Base-by-base conservation (phyloP, 1,140 invertebrate genomes). In the Aplysia californica region DNA sequence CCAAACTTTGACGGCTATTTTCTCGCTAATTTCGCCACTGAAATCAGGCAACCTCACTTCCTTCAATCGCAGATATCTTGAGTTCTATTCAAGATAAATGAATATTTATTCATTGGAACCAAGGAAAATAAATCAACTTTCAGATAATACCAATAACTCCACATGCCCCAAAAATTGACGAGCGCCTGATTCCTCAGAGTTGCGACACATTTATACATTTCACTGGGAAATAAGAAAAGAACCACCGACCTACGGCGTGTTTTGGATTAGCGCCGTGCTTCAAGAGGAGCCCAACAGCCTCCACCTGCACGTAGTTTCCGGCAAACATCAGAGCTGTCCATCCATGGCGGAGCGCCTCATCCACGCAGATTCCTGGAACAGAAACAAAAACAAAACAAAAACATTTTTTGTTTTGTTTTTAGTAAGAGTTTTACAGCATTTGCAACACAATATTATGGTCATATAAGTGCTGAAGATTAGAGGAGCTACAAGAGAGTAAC, bases 271-370 rank as follows among this genome's bases (percentile, higher is more conserved):
- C 90, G 55, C 89, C 89, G 18, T 86, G 84, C 6, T 90, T 80
- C 4, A 92, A 79, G 21, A 92, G 79, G 39, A 86, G 84, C 39
- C 88, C 67, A 0, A 91, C 89, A 56, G 91, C 81, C 6, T 89
- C 83, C 15, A 78, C 73, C 76, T 89, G 85, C 0, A 86, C 90
- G 73, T 80, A 82, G 69, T 85, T 90, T 35, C 88, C 86, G 58
- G 91, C 90, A 86, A 90, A 91, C 91, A 92, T 91, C 29, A 92
- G 79, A 6, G 88, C 87, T 5, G 90, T 90, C 91, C 91, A 92
- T 0, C 90, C 90, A 65, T 84, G 79, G 65, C 87, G 87, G 10
- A 91, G 77, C 15, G 87, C 83, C 29, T 83, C 81, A 78, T 91
- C 88, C 10, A 91, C 85, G 39, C 70, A 56, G 41, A 89, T 78